A percentile compares a stretch with the other conserved stretches of the same genome.
Conservation (phyloP, 2,113 vertebrate genomes). For the Syrmaticus mikado region DNA sequence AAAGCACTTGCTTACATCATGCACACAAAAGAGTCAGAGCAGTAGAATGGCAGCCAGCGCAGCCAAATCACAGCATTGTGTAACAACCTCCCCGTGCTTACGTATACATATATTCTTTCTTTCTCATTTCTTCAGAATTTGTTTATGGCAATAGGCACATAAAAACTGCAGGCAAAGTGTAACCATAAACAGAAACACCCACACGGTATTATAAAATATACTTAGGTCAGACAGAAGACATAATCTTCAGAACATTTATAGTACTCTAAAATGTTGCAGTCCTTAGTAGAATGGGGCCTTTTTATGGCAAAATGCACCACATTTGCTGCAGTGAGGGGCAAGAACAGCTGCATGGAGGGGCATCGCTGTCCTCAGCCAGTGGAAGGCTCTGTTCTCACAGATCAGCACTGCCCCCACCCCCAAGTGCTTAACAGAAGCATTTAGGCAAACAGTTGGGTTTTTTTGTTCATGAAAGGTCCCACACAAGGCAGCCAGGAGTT, state of each 20-base stretch:
- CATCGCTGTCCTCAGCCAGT: background rate
- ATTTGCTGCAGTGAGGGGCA: background rate
- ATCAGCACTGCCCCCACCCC: background rate
- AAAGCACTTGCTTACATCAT: background rate
- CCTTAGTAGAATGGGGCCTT: background rate
- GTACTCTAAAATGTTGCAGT: background rate
- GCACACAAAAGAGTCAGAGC: background rate
- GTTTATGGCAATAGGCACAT: constrained; percentile 34
- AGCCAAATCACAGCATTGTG: background rate
- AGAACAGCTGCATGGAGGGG: background rate
- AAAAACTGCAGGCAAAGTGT: constrained; percentile 44
- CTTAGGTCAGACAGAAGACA: constrained; percentile 32
- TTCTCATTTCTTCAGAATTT: constrained; percentile 12
- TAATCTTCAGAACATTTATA: constrained; percentile 3
- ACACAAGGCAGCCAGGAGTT: background rate
- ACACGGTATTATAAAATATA: background rate
- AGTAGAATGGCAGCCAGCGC: background rate
- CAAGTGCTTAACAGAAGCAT: background rate
- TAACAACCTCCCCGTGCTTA: background rate
- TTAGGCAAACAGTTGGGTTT: background rate
- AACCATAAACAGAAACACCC: constrained; percentile 40
- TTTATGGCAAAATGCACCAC: background rate
- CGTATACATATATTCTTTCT: background rate
- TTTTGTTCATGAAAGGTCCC: background rate
- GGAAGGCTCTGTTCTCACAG: background rate